Base-by-base conservation (phyloP, 2,888 invertebrate genomes). In the Choristoneura rosaceana region DNA sequence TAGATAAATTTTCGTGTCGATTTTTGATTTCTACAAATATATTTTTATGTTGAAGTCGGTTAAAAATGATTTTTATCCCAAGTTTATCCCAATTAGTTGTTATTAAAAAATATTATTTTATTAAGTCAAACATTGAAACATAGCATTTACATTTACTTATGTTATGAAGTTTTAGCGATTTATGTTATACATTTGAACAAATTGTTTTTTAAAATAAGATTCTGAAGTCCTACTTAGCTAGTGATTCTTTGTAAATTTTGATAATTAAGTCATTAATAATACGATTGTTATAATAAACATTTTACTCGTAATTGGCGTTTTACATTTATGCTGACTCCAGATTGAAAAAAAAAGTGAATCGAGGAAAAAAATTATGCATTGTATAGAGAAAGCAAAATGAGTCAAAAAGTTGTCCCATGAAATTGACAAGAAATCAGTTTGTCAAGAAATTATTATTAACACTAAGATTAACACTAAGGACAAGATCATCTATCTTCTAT, bases 221-320 rank as follows among this genome's bases (percentile, higher is more conserved):
- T 60, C 69, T 70, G 64, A 74, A 89, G 83, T 90, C 87, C 87
- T 88, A 87, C 78, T 75, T 89, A 89, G 85, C 82, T 87, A 87
- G 87, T 87, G 86, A 86, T 87, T 84, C 14, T 81, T 80, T 83
- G 76, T 82, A 80, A 78, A 76, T 80, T 79, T 70, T 76, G 75
- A 74, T 63, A 70, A 70, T 67, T 74, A 74, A 69, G 62, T 66
- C 60, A 76, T 71, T 77, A 77, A 74, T 76, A 70, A 73, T 76
- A 77, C 67, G 76, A 74, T 41, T 74, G 75, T 41, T 74, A 59
- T 71, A 77, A 74, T 73, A 75, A 74, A 74, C 76, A 74, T 65
- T 73, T 38, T 76, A 59, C 69, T 74, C 67, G 61, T 47, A 47
- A 55, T 45, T 38, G 45, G 25, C 8, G 25, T 62, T 62, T 47